phyloP scores from a whole-genome alignment of 2,888 invertebrate genomes.

The Phragmatobia fuliginosa region DNA sequence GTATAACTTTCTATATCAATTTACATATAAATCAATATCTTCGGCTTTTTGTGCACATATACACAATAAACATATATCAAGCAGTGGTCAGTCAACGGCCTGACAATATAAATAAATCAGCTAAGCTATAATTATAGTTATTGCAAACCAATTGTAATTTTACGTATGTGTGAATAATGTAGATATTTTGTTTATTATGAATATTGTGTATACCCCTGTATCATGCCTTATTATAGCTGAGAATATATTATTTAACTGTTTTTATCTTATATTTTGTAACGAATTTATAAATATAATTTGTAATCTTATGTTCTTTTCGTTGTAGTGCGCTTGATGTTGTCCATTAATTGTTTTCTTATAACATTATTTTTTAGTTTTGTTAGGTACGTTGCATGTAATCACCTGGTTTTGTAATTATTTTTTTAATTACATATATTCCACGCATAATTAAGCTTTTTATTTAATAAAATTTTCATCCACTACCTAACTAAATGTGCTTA shows the following conservation, averaged over 20 bases:
- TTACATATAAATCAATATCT: slow-evolving; percentile 32
- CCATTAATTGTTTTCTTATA: not conserved
- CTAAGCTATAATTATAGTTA: slow-evolving; percentile 15
- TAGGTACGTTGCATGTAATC: slow-evolving; percentile 22
- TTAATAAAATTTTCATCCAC: slow-evolving; percentile 20
- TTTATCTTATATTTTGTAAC: not conserved
- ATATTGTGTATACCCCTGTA: not conserved
- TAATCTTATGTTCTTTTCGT: not conserved
- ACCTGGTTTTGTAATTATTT: slow-evolving; percentile 33
- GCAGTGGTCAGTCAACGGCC: slow-evolving; percentile 52
- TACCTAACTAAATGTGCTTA: not conserved
- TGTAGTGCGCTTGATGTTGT: not conserved
- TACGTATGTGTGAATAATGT: slow-evolving; percentile 12
- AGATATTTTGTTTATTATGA: not conserved
- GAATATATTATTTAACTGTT: not conserved
- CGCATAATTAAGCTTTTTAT: slow-evolving; percentile 45
- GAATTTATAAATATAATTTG: slow-evolving; percentile 1
- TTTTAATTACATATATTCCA: slow-evolving; percentile 46
- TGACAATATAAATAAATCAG: slow-evolving; percentile 43
- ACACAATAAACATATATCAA: slow-evolving; percentile 22
- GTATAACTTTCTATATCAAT: slow-evolving; percentile 36
- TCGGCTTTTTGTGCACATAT: slow-evolving; percentile 44
- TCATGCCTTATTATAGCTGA: too few species aligned
- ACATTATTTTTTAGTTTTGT: slow-evolving; percentile 22
- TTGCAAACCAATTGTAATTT: not conserved